Percentiles rank a stretch among this genome's conserved stretches.
Conservation (phyloP, 2,113 vertebrate species). For the Heloderma charlesbogerti region DNA sequence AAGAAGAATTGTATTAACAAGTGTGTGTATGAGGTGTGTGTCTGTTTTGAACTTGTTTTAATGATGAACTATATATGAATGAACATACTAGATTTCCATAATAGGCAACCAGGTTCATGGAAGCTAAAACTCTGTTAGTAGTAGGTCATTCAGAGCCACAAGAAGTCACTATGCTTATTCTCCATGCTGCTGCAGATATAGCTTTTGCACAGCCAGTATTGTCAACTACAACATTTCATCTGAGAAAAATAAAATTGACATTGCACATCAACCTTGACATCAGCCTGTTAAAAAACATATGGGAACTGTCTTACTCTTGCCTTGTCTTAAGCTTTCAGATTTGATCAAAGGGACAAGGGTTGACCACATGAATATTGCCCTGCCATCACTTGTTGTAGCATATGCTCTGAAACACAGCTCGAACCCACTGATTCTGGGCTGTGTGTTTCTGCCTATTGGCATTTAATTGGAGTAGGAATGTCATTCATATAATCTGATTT, state of each 20-base stretch:
- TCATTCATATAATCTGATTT: constrained; percentile 29
- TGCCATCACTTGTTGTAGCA: constrained; percentile 9
- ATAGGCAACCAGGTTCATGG: constrained; percentile 31
- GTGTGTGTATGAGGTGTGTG: background rate
- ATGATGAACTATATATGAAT: constrained; percentile 34
- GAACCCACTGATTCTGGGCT: constrained; percentile 10
- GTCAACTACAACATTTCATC: constrained; percentile 51
- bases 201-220: constrained; percentile 42
- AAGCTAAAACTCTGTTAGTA: constrained; percentile 43
- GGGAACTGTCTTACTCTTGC: constrained; percentile 43
- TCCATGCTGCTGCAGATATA: constrained; percentile 48
- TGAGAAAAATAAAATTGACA: constrained; percentile 61
- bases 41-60: background rate
- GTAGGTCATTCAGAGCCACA: constrained; percentile 19
- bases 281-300: constrained; percentile 58
- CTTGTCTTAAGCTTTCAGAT: constrained; percentile 66
- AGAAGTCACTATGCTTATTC: constrained; percentile 34
- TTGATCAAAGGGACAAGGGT: constrained; percentile 61
- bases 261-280: constrained; percentile 54
- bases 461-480: constrained; percentile 39
- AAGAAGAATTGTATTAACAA: constrained; percentile 38
- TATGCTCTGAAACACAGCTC: constrained; percentile 28
- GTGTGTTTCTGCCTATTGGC: constrained; percentile 17
- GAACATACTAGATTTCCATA: constrained; percentile 49
- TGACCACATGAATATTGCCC: constrained; percentile 42